phyloP scores from a whole-genome alignment of 2,888 invertebrate genomes.

The Erannis defoliaria region DNA sequence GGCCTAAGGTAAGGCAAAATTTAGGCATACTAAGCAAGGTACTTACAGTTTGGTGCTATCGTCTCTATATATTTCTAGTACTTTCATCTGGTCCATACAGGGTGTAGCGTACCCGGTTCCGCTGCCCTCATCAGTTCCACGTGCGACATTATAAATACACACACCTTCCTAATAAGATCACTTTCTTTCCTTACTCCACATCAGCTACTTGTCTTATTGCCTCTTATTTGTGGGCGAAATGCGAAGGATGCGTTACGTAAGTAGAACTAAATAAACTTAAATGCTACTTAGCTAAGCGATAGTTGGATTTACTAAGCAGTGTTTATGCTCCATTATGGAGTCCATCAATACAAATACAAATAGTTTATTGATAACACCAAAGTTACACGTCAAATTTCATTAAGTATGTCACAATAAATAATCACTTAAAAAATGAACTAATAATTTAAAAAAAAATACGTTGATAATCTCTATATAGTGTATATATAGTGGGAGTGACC shows the following conservation, averaged over 20 bases:
- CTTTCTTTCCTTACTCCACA: conserved; percentile 62
- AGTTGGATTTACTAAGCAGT: conserved; percentile 7
- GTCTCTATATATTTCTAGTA: conserved; percentile 55
- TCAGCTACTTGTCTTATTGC: conserved; percentile 42
- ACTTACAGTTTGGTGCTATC: conserved; percentile 24
- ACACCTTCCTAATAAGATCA: conserved; percentile 49
- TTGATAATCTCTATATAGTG: too few species aligned
- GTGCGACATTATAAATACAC: conserved; percentile 47
- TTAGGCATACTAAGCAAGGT: background rate
- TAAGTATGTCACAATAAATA: too few species aligned
- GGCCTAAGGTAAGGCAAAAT: too few species aligned
- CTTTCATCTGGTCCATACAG: conserved; percentile 61
- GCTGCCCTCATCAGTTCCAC: conserved; percentile 42
- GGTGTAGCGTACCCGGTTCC: conserved; percentile 63
- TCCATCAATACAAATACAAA: too few species aligned
- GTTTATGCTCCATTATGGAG: conserved; percentile 21
- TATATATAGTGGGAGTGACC: background rate
- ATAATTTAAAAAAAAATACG: too few species aligned
- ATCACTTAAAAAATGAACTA: too few species aligned
- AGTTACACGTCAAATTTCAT: too few species aligned
- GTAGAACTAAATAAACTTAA: conserved; percentile 44
- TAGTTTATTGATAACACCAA: too few species aligned
- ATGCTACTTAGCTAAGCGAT: conserved; percentile 1
- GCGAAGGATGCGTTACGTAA: conserved; percentile 64
- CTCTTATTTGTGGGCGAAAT: conserved; percentile 54